Conservation (phyloP, 2,113 vertebrate species). For the Loxodonta africana region DNA sequence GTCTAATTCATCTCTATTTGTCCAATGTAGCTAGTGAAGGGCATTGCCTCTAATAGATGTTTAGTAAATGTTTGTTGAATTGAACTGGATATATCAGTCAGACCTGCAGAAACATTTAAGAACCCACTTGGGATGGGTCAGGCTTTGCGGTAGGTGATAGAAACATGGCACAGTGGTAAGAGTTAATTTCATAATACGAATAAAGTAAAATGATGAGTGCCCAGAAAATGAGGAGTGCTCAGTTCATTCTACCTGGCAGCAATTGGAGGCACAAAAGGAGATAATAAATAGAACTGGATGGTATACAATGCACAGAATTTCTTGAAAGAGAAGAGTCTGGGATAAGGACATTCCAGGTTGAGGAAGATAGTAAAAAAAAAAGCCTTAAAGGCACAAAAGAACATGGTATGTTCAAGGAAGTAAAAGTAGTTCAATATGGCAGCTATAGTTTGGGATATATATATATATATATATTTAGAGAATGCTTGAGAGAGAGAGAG, state of each 20-base stretch:
- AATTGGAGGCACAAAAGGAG: slow-evolving; percentile 3
- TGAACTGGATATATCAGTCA: slow-evolving; percentile 57
- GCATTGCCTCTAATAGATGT: slow-evolving; percentile 52
- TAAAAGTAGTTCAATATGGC: not conserved
- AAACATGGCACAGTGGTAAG: slow-evolving; percentile 50
- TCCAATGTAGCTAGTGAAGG: slow-evolving; percentile 18
- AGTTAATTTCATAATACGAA: slow-evolving; percentile 55
- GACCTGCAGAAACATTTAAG: slow-evolving; percentile 27
- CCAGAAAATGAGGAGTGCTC: not conserved
- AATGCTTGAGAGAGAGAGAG: not conserved
- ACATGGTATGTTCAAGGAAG: slow-evolving; percentile 5
- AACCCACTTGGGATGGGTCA: slow-evolving; percentile 51
- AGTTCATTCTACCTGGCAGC: slow-evolving; percentile 53
- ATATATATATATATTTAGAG: not conserved
- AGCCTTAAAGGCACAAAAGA: slow-evolving; percentile 3
- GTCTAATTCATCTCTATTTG: slow-evolving; percentile 65
- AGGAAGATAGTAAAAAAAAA: slow-evolving; percentile 10
- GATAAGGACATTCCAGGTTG: not conserved
- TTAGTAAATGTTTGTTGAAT: slow-evolving; percentile 62
- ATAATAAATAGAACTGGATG: slow-evolving; percentile 36
- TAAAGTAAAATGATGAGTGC: slow-evolving; percentile 47
- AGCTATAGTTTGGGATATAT: not conserved
- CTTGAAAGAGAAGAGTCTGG: not conserved
- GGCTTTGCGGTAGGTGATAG: slow-evolving; percentile 23
- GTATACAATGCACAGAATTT: slow-evolving; percentile 11